Conservation (phyloP, 2,113 vertebrate genomes). For the Rostratula benghalensis region DNA sequence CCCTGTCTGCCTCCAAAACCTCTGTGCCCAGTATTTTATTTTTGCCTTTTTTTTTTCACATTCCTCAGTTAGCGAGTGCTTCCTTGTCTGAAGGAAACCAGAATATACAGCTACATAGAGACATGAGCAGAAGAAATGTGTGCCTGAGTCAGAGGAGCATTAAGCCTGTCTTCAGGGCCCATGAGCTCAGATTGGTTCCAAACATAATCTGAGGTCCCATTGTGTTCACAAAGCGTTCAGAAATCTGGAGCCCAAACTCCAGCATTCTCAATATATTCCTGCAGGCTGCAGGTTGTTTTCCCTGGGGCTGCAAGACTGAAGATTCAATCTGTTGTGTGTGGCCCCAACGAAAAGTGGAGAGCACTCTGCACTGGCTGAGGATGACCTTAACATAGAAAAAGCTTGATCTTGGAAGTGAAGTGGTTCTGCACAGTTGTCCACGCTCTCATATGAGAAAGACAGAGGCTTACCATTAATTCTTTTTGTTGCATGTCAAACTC, state of each 20-base stretch:
- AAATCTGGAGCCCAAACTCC: neutral
- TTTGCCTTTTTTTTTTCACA: neutral
- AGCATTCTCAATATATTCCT: neutral
- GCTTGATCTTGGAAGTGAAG: neutral
- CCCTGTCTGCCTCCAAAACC: neutral
- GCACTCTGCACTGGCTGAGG: neutral
- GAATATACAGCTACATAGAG: neutral
- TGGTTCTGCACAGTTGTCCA: neutral
- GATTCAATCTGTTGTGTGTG: neutral
- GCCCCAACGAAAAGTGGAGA: neutral
- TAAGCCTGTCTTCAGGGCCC: fast-evolving
- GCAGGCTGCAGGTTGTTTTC: neutral
- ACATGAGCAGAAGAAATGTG: neutral
- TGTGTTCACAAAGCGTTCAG: neutral
- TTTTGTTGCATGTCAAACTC: neutral
- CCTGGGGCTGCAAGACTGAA: neutral
- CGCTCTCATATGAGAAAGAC: neutral
- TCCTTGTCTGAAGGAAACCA: neutral
- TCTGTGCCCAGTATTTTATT: neutral
- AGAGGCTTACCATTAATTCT: neutral
- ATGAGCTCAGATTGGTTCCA: neutral
- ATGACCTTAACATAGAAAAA: neutral
- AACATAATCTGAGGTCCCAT: neutral
- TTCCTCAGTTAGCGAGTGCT: neutral
- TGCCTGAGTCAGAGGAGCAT: neutral